Percentiles rank a stretch among this genome's conserved stretches.
These are phyloP conservation scores for Trinectes maculatus DNA, from an alignment of 2,113 vertebrate genomes.

Conservation along the genomic window DNA sequence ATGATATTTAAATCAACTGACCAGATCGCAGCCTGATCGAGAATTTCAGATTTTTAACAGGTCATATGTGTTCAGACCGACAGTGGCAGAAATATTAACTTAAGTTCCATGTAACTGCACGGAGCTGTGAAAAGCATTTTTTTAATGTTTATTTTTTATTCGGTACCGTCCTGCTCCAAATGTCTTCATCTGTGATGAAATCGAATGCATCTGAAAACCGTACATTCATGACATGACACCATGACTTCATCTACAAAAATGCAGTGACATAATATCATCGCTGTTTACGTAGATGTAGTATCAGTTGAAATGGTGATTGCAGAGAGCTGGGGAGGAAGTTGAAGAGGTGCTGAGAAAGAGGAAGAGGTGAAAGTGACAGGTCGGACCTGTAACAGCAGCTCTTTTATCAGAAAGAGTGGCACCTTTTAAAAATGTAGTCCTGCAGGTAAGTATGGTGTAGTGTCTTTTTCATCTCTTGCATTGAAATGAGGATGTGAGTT, in stretches of 20 bases:
- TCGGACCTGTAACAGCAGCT: neutral
- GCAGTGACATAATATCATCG: neutral
- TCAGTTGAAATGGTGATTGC: neutral
- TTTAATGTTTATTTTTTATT: too few species aligned
- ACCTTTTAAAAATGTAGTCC: neutral
- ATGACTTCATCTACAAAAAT: neutral
- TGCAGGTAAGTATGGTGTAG: neutral
- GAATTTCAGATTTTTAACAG: neutral
- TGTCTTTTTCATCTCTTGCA: too few species aligned
- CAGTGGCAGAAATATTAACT: neutral
- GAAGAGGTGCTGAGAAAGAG: neutral
- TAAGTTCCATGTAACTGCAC: neutral
- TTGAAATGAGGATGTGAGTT: neutral
- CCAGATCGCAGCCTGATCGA: neutral
- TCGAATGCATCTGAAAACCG: too few species aligned
- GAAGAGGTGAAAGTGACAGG: constrained; percentile 7
- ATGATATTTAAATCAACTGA: neutral
- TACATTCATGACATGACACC: too few species aligned
- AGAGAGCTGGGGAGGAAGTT: neutral
- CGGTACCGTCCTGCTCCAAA: too few species aligned
- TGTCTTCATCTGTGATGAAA: too few species aligned
- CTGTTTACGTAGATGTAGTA: neutral
- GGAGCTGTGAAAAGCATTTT: neutral
- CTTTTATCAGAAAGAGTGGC: constrained; percentile 1
- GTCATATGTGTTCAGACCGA: neutral